These are phyloP conservation scores for Pimpla rufipes DNA, from an alignment of 2,888 invertebrate species.

Conservation along the genomic window DNA sequence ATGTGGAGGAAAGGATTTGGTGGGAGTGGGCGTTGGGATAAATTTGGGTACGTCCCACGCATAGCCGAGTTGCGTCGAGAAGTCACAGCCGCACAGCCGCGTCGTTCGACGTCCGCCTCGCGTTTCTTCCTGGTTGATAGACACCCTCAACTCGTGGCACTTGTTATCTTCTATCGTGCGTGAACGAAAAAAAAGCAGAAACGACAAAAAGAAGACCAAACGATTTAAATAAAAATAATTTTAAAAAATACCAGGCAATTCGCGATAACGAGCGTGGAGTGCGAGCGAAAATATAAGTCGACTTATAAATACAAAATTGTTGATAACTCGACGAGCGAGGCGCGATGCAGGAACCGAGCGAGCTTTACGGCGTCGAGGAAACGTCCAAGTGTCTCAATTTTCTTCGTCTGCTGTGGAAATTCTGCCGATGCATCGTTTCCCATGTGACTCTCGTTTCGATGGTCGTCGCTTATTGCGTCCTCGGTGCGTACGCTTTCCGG, in stretches of 20 bases:
- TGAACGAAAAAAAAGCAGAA: neutral
- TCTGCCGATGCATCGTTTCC: conserved; percentile 91
- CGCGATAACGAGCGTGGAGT: neutral
- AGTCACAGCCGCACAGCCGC: neutral
- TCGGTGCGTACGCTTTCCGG: conserved; percentile 95
- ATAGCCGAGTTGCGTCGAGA: conserved; percentile 22
- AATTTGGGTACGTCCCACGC: conserved; percentile 76
- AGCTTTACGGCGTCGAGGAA: conserved; percentile 74
- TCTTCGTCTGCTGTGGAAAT: conserved; percentile 80
- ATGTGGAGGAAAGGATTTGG: conserved; percentile 5
- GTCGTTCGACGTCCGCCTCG: conserved; percentile 10
- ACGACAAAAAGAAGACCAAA: no score
- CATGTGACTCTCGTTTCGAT: conserved; percentile 95
- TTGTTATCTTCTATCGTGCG: neutral
- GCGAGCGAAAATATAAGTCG: neutral
- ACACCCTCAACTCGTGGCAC: neutral
- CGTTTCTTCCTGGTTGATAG: conserved; percentile 9
- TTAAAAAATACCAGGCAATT: no score
- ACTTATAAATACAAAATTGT: conserved; percentile 3
- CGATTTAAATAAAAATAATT: no score
- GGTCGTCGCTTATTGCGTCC: conserved; percentile 95
- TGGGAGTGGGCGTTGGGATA: conserved; percentile 64
- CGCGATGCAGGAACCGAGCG: conserved; percentile 53
- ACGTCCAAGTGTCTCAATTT: conserved; percentile 80
- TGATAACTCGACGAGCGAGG: neutral